A percentile compares a stretch with the other conserved stretches of the same genome.
Evolutionary conservation across 1,140 invertebrate species (phyloP).

Genomic region (Drosophila watanabei): DNA sequence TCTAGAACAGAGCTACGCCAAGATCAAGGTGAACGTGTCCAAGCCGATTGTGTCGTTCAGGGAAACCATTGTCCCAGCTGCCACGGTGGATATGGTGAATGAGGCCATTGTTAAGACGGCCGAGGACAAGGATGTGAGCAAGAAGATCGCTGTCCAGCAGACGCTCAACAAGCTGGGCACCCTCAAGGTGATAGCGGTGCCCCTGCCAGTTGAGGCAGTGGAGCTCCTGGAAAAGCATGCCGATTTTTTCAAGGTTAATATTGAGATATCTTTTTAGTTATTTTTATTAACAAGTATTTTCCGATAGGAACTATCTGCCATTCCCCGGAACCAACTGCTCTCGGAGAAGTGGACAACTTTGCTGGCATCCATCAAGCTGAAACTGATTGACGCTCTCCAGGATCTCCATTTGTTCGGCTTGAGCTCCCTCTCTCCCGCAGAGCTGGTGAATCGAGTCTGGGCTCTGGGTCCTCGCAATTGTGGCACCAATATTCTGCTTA

Average conservation of each 20-base stretch:
- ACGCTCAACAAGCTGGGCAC: conserved; percentile 91
- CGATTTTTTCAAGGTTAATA: conserved; percentile 87
- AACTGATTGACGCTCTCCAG: conserved; percentile 88
- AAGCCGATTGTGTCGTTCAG: conserved; percentile 98
- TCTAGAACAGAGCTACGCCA: conserved; percentile 93
- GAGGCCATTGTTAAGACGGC: conserved; percentile 91
- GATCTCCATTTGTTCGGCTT: conserved; percentile 69
- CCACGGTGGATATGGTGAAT: conserved; percentile 95
- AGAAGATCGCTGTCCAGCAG: conserved; percentile 88
- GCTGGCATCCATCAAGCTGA: conserved; percentile 87
- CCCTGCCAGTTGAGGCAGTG: conserved; percentile 91
- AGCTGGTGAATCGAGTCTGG: conserved; percentile 92
- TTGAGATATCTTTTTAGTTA: background rate
- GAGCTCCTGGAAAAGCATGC: conserved; percentile 87
- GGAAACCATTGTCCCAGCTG: conserved; percentile 95
- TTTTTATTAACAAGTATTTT: background rate
- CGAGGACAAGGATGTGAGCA: conserved; percentile 86
- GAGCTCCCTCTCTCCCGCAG: conserved; percentile 7
- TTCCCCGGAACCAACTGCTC: conserved; percentile 54
- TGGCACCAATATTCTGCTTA: conserved; percentile 95
- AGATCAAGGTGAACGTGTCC: conserved; percentile 95
- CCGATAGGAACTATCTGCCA: conserved; percentile 53
- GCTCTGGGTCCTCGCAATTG: conserved; percentile 95
- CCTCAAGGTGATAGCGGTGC: conserved; percentile 92
- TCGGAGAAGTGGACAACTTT: conserved; percentile 67